Percentiles rank a stretch among this genome's conserved stretches.
These are phyloP conservation scores for Phalera bucephala DNA, from an alignment of 2,888 invertebrate genomes.

Conservation along the genomic window DNA sequence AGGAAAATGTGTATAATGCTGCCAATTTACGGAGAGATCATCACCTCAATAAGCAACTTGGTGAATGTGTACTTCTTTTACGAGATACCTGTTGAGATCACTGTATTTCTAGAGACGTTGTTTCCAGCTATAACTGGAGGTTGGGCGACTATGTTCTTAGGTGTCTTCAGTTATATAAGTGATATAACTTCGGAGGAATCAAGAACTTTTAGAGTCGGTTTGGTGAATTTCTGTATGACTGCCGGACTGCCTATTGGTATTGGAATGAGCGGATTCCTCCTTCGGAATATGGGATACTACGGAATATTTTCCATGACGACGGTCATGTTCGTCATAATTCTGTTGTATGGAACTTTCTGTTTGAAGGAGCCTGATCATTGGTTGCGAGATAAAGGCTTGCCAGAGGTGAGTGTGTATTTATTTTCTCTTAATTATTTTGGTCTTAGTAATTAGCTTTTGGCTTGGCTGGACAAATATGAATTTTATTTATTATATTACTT, in stretches of 20 bases:
- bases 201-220: conserved; percentile 84
- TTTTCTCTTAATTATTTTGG: no score
- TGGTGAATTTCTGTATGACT: conserved; percentile 84
- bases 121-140: conserved; percentile 80
- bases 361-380: conserved; percentile 85
- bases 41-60: conserved; percentile 75
- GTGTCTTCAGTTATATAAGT: conserved; percentile 85
- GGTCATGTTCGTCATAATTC: conserved; percentile 79
- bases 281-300: conserved; percentile 69
- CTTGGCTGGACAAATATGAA: no score
- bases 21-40: conserved; percentile 80
- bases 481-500: no score
- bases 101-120: conserved; percentile 78
- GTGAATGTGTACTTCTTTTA: conserved; percentile 83
- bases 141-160: conserved; percentile 83
- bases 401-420: conserved; percentile 52
- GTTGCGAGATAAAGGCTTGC: conserved; percentile 55
- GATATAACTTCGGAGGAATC: conserved; percentile 82
- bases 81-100: conserved; percentile 80
- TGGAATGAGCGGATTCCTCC: conserved; percentile 76
- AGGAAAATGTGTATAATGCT: conserved; percentile 82
- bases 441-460: no score
- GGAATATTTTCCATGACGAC: conserved; percentile 68
- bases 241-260: conserved; percentile 82
- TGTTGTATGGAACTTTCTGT: conserved; percentile 87